A percentile compares a stretch with the other conserved stretches of the same genome.
Conservation (phyloP, 2,113 vertebrate species). For the Centropristis striata region DNA sequence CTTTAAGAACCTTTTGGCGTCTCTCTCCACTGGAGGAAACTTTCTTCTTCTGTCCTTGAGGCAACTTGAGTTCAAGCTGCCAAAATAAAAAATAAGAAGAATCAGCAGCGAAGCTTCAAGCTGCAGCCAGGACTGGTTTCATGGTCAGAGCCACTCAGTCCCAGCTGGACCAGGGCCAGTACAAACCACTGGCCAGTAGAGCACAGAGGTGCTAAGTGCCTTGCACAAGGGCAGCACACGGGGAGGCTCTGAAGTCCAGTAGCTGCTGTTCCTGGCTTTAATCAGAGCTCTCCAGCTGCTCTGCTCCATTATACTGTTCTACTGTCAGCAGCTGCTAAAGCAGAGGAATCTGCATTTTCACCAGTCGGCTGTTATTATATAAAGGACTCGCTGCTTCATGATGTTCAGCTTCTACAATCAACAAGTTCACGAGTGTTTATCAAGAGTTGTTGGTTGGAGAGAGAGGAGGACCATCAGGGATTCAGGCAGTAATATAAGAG, state of each 20-base stretch:
- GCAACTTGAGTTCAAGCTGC: constrained; percentile 34
- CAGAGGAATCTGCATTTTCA: constrained; percentile 2
- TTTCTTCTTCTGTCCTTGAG: constrained; percentile 33
- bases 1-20: no score
- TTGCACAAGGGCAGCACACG: constrained; percentile 49
- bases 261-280: constrained; percentile 36
- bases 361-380: background rate
- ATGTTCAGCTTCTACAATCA: background rate
- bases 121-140: constrained; percentile 11
- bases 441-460: background rate
- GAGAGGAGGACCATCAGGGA: no score
- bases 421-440: background rate
- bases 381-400: constrained; percentile 3
- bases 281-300: constrained; percentile 34
- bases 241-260: constrained; percentile 14
- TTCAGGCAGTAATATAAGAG: no score
- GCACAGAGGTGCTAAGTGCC: constrained; percentile 44
- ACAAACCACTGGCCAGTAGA: constrained; percentile 22
- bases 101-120: constrained; percentile 27
- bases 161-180: constrained; percentile 50
- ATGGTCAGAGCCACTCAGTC: constrained; percentile 14
- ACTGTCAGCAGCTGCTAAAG: background rate
- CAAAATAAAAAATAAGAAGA: constrained; percentile 19
- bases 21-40: constrained; percentile 1
- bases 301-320: background rate